Evolutionary conservation across 2,888 invertebrate genomes (phyloP), one percentile per base, ranked within the genome.

Genomic region (Dicyrtomina minuta): DNA sequence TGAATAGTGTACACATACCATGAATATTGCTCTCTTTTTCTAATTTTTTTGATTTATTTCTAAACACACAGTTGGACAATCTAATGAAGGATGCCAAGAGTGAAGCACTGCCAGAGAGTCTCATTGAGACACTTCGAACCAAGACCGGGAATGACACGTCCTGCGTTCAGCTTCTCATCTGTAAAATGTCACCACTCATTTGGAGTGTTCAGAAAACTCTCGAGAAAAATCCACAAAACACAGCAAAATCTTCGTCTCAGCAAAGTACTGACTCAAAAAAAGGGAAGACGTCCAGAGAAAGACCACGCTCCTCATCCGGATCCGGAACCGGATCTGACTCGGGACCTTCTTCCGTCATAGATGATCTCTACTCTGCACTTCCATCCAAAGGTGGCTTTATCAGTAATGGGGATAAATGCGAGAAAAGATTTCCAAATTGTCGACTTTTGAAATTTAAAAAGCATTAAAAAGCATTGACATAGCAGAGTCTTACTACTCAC

Each of bases 161-260:
- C 13, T 80, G 80, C 64, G 76, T 80, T 20, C 80, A 80, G 67
- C 78, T 79, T 39, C 81, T 93, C 41, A 83, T 92, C 72, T 93
- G 93, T 80, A 92, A 92, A 83, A 86, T 87, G 73, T 86, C 89
- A 0, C 92, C 92, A 0, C 87, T 91, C 71, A 87, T 93, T 71
- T 85, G 86, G 83, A 88, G 88, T 75, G 91, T 91, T 87, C 92
- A 93, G 79, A 84, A 85, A 69, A 87, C 89, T n/a, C n/a, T n/a
- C 0, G 56, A 67, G 10, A 51, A 59, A 5, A 58, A 66, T 22
- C 39, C 62, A 53, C 13, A 64, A n/a, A n/a, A 46, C n/a, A 33
- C 49, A 51, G 10, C 51, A 6, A 41, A 44, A 53, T 46, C 17
- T 46, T 15, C 5, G 17, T 20, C 49, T n/a, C 8, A 46, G n/a